Conservation (phyloP, 35 echinoderm and acorn worm genomes). For the Stichopus chloronotus region DNA sequence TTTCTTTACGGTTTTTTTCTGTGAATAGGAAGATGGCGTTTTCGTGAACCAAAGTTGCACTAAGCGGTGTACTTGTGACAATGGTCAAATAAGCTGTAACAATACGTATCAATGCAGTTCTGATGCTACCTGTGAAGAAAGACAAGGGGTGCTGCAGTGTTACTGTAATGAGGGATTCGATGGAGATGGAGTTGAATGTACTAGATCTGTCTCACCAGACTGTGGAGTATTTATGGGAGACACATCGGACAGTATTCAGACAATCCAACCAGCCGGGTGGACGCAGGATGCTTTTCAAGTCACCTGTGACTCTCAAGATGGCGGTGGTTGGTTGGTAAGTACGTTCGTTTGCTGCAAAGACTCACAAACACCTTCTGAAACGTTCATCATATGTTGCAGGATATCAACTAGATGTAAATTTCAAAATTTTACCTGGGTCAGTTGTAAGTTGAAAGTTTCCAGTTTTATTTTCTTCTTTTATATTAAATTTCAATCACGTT, state of each 20-base stretch:
- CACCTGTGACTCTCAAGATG: neutral
- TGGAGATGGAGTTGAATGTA: slow-evolving; percentile 3
- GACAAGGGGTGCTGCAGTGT: neutral
- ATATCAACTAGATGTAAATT: too few species aligned
- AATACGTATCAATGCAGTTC: neutral
- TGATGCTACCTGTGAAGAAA: neutral
- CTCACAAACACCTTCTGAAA: too few species aligned
- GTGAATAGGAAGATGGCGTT: neutral
- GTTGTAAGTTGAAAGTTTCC: too few species aligned
- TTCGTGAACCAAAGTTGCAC: neutral
- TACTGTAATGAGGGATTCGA: neutral
- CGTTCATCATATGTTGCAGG: too few species aligned
- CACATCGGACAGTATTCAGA: neutral
- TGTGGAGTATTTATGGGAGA: neutral
- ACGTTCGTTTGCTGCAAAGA: neutral
- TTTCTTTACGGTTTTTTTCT: neutral
- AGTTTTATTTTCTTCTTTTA: too few species aligned
- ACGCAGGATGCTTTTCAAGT: neutral
- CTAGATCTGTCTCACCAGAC: neutral
- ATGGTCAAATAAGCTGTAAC: neutral
- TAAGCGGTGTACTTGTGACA: neutral
- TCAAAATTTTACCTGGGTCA: too few species aligned
- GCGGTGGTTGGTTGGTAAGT: slow-evolving; percentile 8
- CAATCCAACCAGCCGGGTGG: neutral
- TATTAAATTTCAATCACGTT: too few species aligned